Conservation (phyloP, 2,113 vertebrate species). For the Catharus minimus region DNA sequence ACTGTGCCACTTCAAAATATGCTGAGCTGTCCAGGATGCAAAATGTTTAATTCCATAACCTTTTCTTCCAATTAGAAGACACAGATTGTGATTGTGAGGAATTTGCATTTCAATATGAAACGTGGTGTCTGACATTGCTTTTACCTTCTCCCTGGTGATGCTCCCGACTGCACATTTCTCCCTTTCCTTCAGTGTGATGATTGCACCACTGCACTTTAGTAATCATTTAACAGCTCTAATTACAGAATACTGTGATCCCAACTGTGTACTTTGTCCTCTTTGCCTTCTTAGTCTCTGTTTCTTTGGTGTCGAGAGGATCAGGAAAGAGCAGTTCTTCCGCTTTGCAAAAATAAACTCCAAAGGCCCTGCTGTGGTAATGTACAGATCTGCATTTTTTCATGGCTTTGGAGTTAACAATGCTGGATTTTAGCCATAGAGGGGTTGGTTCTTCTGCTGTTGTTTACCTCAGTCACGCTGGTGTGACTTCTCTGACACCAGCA, state of each 20-base stretch:
- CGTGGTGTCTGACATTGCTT: conserved; percentile 2
- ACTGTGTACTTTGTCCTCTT: conserved; percentile 75
- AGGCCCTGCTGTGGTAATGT: conserved; percentile 51
- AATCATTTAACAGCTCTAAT: conserved; percentile 71
- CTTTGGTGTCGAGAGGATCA: neutral
- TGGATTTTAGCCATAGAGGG: neutral
- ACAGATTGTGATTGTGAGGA: conserved; percentile 3
- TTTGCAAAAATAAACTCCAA: neutral
- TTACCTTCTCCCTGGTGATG: conserved; percentile 5
- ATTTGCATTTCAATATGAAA: conserved; percentile 34
- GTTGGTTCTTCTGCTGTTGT: neutral
- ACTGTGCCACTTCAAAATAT: neutral
- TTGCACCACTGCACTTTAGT: conserved; percentile 48
- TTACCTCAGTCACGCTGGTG: neutral
- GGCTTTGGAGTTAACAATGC: neutral
- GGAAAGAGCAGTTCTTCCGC: neutral
- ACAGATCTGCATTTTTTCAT: conserved; percentile 16
- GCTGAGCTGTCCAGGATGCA: neutral
- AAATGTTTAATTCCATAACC: conserved; percentile 5
- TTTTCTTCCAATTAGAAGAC: conserved; percentile 21
- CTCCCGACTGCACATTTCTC: neutral
- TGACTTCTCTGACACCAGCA: conserved; percentile 3
- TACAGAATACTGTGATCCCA: conserved; percentile 41
- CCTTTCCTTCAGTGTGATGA: conserved; percentile 13
- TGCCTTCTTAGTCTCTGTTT: neutral